phyloP scores from a whole-genome alignment of 2,888 invertebrate genomes.

The Monochamus alternatus region DNA sequence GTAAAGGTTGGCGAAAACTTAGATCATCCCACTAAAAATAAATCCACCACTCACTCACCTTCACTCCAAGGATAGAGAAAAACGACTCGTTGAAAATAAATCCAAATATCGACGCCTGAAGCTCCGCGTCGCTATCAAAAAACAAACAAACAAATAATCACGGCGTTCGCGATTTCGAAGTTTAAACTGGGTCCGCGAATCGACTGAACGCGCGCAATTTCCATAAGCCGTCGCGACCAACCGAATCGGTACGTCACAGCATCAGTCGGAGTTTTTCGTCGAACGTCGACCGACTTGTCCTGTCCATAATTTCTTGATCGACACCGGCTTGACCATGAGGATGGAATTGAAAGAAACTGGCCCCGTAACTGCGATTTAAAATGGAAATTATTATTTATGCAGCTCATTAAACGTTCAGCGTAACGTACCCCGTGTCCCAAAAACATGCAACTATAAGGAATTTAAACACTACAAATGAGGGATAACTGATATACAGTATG shows the following conservation, averaged over 20 bases:
- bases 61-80: slow-evolving; percentile 30
- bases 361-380: slow-evolving; percentile 23
- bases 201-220: slow-evolving; percentile 49
- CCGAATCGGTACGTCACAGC: slow-evolving; percentile 41
- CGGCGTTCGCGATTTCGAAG: slow-evolving; percentile 41
- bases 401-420: neutral
- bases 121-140: neutral
- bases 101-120: slow-evolving; percentile 16
- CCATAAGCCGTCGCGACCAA: slow-evolving; percentile 41
- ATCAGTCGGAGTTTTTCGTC: slow-evolving; percentile 48
- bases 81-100: slow-evolving; percentile 36
- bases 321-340: slow-evolving; percentile 53
- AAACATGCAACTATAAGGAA: too few relatives aligned
- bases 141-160: slow-evolving; percentile 30
- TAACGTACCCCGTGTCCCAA: neutral
- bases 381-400: slow-evolving; percentile 6
- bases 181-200: slow-evolving; percentile 45
- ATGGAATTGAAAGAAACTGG: slow-evolving; percentile 43
- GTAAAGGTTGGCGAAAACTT: slow-evolving; percentile 44
- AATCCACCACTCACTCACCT: slow-evolving; percentile 29
- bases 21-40: slow-evolving; percentile 49
- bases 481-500: too few relatives aligned
- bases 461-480: too few relatives aligned
- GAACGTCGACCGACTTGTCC: slow-evolving; percentile 44
- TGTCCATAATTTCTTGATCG: slow-evolving; percentile 51